A percentile compares a stretch with the other conserved stretches of the same genome.
phyloP scores from a whole-genome alignment of 2,888 invertebrate species.

The Aelia acuminata region DNA sequence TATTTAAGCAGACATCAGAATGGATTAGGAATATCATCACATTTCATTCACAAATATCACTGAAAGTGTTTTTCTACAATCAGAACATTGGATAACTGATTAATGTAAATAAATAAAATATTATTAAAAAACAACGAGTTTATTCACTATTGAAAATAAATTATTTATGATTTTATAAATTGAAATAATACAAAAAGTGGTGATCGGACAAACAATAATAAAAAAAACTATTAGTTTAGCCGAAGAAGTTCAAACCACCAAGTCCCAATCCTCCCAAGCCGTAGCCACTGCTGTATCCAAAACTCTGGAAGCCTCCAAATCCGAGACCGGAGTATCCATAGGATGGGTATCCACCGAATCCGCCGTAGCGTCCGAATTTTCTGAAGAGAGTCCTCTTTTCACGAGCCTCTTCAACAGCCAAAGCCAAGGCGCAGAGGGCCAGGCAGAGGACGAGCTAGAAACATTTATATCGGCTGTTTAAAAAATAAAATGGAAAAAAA shows the following conservation, averaged over 20 bases:
- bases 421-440: neutral
- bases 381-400: neutral
- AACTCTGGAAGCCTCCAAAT: neutral
- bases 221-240: neutral
- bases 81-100: too few relatives aligned
- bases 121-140: neutral
- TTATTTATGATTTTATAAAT: neutral
- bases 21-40: too few relatives aligned
- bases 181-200: neutral
- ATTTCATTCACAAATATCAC: too few relatives aligned
- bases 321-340: neutral
- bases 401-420: neutral
- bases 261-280: neutral
- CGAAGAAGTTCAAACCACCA: neutral
- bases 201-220: neutral
- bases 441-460: neutral
- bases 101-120: neutral
- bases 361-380: neutral
- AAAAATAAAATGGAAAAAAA: too few relatives aligned
- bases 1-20: too few relatives aligned
- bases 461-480: too few relatives aligned
- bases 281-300: neutral
- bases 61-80: too few relatives aligned
- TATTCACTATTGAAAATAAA: constrained; percentile 13
- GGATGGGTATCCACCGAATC: neutral